Base-by-base conservation (phyloP, 2,888 invertebrate genomes). In the Noctua janthina region DNA sequence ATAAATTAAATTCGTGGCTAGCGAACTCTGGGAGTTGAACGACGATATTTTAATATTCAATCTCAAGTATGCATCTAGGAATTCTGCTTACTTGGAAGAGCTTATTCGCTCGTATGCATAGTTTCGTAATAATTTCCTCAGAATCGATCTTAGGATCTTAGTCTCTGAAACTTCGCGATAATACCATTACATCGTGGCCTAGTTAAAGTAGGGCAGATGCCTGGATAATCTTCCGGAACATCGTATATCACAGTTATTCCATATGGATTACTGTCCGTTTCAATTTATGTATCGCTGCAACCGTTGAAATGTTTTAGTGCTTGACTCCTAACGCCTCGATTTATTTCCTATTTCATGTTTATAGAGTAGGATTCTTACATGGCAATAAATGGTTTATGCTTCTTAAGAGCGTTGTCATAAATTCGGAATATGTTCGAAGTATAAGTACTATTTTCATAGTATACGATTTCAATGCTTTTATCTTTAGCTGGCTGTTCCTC, bases 191-290 rank as follows among this genome's bases (percentile, higher is more conserved):
- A 84, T 81, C 75, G 83, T 81, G 74, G 75, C 66, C 82, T 80
- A 81, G 81, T 81, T 87, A 67, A 90, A 88, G 82, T 89, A 79
- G 84, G 82, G 71, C 82, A 84, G 78, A 85, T 83, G 84, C 78
- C 81, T 88, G 74, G 80, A 82, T 81, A 77, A 84, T 85, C 81
- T 85, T 83, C 84, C 84, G 79, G 82, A 75, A 78, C 78, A 76
- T 84, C 84, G 75, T 89, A 82, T 74, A 85, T 88, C 82, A 89
- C 70, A 82, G 83, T 84, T 87, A 88, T 88, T 80, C 79, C 68
- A 81, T 81, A 86, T 79, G 88, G 78, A 87, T 87, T 83, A 88
- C 83, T 83, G 82, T 86, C 81, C 76, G 68, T 88, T 87, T 84
- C 75, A 85, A 89, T 89, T 85, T 87, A 83, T 82, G 73, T 76